Percentiles rank a stretch among this genome's conserved stretches.
Conservation (phyloP, 2,113 vertebrate species). For the Oryzias woworae region DNA sequence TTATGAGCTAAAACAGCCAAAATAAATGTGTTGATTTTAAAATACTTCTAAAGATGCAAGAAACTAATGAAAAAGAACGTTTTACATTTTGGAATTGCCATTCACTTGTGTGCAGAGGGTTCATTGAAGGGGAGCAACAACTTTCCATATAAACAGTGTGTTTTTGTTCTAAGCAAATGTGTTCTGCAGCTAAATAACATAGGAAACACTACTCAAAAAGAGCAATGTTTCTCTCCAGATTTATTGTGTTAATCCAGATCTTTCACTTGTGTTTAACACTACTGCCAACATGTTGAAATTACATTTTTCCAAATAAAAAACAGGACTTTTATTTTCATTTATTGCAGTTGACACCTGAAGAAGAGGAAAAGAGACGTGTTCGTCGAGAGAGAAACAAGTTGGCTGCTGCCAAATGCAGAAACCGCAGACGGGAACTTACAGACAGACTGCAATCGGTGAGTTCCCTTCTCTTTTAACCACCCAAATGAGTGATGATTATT, state of each 20-base stretch:
- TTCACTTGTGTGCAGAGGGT: no score
- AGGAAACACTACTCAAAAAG: not conserved
- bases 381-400: slow-evolving; percentile 91
- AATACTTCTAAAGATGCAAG: not conserved
- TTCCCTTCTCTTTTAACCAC: slow-evolving; percentile 25
- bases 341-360: slow-evolving; percentile 88
- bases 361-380: slow-evolving; percentile 92
- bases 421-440: slow-evolving; percentile 91
- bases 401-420: slow-evolving; percentile 94
- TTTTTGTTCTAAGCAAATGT: no score
- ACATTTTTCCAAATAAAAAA: slow-evolving; percentile 10
- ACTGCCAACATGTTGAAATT: not conserved
- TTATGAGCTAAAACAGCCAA: not conserved
- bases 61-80: not conserved
- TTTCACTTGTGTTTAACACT: not conserved
- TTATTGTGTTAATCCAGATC: not conserved
- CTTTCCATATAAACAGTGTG: no score
- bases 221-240: not conserved
- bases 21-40: not conserved
- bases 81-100: not conserved
- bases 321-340: not conserved
- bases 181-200: not conserved
- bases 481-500: slow-evolving; percentile 34
- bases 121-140: no score
- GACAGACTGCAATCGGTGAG: slow-evolving; percentile 94